Evolutionary conservation across 2,113 vertebrate genomes (phyloP).

Genomic region (Lota lota): DNA sequence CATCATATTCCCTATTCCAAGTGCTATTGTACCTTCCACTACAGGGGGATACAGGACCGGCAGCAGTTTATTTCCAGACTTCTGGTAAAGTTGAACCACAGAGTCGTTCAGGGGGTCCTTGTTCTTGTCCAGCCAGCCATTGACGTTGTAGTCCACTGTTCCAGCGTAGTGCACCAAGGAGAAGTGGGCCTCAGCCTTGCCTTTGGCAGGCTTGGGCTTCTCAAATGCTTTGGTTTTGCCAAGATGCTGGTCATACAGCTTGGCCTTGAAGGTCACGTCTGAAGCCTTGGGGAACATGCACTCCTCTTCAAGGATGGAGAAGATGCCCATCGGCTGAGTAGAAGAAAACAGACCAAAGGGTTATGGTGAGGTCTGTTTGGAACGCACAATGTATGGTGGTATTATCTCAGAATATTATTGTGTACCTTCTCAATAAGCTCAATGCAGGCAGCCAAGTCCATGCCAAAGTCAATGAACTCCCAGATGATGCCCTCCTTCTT

Average conservation of each 20-base stretch:
- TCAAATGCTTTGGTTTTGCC: constrained; percentile 64
- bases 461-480: constrained; percentile 89
- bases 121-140: constrained; percentile 49
- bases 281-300: constrained; percentile 58
- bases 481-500: constrained; percentile 86
- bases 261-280: constrained; percentile 7
- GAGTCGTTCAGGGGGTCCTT: constrained; percentile 5
- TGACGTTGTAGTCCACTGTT: constrained; percentile 81
- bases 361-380: background rate
- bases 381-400: background rate
- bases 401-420: background rate
- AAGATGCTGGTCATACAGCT: constrained; percentile 4
- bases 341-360: background rate
- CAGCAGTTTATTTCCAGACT: constrained; percentile 1
- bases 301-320: constrained; percentile 64
- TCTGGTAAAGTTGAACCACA: constrained; percentile 3
- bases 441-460: constrained; percentile 88
- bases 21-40: background rate
- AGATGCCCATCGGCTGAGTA: constrained; percentile 65
- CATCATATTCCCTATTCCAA: background rate
- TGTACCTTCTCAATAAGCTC: constrained; percentile 87
- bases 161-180: constrained; percentile 85
- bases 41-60: background rate
- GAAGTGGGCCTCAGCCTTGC: constrained; percentile 85
- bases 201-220: constrained; percentile 85